Base-by-base conservation (phyloP, 2,888 invertebrate genomes). In the Melanchra persicariae region DNA sequence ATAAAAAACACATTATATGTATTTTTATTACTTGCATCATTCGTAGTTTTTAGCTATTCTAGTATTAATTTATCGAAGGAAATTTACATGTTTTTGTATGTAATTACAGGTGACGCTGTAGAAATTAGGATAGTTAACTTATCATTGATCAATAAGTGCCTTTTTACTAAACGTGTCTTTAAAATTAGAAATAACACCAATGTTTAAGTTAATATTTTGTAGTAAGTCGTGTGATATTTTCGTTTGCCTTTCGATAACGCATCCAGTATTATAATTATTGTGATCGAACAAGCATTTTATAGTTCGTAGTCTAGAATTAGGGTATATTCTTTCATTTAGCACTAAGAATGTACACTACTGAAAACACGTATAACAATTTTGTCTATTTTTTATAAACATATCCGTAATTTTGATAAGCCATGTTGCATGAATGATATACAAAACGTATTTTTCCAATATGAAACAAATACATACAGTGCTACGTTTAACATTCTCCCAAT, bases 201-300 rank as follows among this genome's bases (percentile, higher is more conserved):
- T 70, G 30, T 70, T 60, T 69, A 62, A 26, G 57, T 67, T 66
- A 63, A 62, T 70, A 63, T 61, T 75, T 82, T 77, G 43, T 74
- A 75, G 71, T 34, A 63, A 80, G 24, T 79, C 77, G 90, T 91
- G 92, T 91, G 91, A 91, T 92, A 89, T 89, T 87, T 87, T 84
- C 74, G 79, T 88, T 90, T 85, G 86, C 79, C 85, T 88, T 89
- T 89, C 84, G 86, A 77, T 69, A 86, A 91, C 88, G 81, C 88
- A 88, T 89, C 87, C 92, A 93, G 93, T 93, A 93, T 93, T 93
- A 92, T 84, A 85, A 87, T 89, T 89, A 87, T 89, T 89, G 88
- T 88, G 86, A 88, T 87, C 74, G 66, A 79, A 79, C 61, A 74
- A 83, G 74, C 74, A 77, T 81, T 81, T 73, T 63, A 60, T 78